These are phyloP conservation scores for Plotosus lineatus DNA, from an alignment of 2,113 vertebrate species.

Conservation along the genomic window DNA sequence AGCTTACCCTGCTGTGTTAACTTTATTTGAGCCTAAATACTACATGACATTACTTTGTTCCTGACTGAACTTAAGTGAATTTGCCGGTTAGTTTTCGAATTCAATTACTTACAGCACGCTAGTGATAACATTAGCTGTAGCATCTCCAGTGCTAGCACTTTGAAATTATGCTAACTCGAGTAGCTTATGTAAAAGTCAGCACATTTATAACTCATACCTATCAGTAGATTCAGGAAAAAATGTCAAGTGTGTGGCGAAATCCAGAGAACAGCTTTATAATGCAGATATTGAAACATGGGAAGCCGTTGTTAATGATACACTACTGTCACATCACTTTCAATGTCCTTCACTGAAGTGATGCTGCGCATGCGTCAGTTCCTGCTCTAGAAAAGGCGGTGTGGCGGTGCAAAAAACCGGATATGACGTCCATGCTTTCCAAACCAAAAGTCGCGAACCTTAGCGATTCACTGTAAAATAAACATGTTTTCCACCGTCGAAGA, in stretches of 20 bases:
- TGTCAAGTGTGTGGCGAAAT: no score
- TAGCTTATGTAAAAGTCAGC: not conserved
- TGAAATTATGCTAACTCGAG: no score
- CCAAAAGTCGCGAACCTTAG: not conserved
- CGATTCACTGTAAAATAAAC: no score
- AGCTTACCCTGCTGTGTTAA: not conserved
- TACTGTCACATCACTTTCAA: conserved; percentile 63
- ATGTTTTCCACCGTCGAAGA: no score
- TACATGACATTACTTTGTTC: no score
- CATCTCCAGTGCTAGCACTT: not conserved
- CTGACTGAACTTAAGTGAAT: not conserved
- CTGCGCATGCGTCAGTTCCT: conserved; percentile 45
- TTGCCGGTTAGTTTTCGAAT: not conserved
- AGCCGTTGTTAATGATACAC: conserved; percentile 51
- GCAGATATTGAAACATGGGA: not conserved
- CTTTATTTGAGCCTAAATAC: not conserved
- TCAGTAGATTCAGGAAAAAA: not conserved
- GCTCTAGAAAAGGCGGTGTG: conserved; percentile 48
- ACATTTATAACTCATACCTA: not conserved
- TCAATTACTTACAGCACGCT: not conserved
- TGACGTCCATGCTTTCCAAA: not conserved
- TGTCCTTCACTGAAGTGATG: conserved; percentile 68
- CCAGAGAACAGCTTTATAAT: not conserved
- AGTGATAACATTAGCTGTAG: not conserved
- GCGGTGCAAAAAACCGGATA: not conserved